Evolutionary conservation across 2,113 vertebrate species (phyloP), one percentile per base, ranked within the genome.

Genomic region (Notothenia rossii): DNA sequence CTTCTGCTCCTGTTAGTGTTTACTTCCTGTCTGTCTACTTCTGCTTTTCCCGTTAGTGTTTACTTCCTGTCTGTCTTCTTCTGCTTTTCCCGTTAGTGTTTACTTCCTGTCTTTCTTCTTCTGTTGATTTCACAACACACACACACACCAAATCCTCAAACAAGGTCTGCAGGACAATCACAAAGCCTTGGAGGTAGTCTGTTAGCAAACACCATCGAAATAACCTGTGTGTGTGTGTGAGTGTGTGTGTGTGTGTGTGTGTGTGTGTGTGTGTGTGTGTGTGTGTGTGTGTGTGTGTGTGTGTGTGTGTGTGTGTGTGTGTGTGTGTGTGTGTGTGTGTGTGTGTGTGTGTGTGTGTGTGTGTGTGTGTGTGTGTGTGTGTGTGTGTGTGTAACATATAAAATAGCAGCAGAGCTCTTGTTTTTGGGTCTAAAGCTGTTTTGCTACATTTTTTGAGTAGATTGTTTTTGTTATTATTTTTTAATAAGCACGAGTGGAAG

Each of bases 401-500:
- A 58, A 70, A 62, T 7, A 25, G 40, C 25, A 18, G 63, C 17
- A 55, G 5, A 49, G 50, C 33, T 79, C 25, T 20, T 55, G 54
- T 49, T 20, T 40, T 64, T 70, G 45, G 15, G 29, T 29, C 5
- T 9, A 43, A 54, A 66, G 22, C 6, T 7, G 25, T 50, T 25
- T 43, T 45, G 6, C 56, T 22, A 78, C 36, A 73, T 36, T 29
- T 45, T 45, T 10, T 15, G 18, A 56, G 43, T 7, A 67, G 12
- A 43, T 48, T 48, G 5, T 70, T 55, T 49, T 68, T 43, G 22
- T 68, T 13, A 68, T 45, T 33, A 48, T 29, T 46, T 66, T 54
- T 73, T 67, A 55, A 83, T 58, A 65, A 59, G 48, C 46, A 43
- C 7, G 4, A 43, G 50, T 55, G 48, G 54, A 66, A 60, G n/a